Base-by-base conservation (phyloP, 2,797 vertebrate species). In the Oreochromis mossambicus region DNA sequence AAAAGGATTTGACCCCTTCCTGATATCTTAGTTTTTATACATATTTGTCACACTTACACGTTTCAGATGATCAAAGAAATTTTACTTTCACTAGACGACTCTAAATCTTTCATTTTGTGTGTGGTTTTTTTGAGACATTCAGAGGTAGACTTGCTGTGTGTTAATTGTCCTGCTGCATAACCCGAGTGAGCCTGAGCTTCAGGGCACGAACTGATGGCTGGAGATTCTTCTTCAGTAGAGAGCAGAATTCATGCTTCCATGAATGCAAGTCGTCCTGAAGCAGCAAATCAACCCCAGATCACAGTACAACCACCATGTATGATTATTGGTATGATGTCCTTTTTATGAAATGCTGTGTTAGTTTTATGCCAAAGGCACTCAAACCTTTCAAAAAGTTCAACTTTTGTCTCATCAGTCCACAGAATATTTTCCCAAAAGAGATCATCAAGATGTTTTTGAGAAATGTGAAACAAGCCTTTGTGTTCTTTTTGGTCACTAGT, bases 1-100 rank as follows among this genome's bases (percentile, higher is more conserved):
- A 70, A 46, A 46, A 26, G 41, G 14, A 26, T 70, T 10, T 26
- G 21, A 26, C 66, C 14, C 38, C 0, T 26, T 46, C 38, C 0
- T 26, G 66, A 15, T 70, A 15, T 46, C 61, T 38, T 66, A 21
- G 10, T 8, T 66, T 66, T 21, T 66, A 36, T 38, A 38, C 34
- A 66, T 66, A 66, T 38, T 13, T 38, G 61, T 38, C 19, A 66
- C 34, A 66, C 61, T 66, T 38, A 66, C 34, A 38, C 19, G 0
- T 66, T 66, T 66, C 19, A 38, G 34, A 66, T 2, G 19, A 66
- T 38, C 34, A 66, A 38, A 38, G 34, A 38, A 13, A 66, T 66
- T 38, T 38, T 38, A 63, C 17, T 63, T 63, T 63, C 0, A 63
- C 32, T 63, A 36, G 32, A 63, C 6, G n/a, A 36, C 58, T 63